These are phyloP conservation scores for Cervus canadensis DNA, from an alignment of 2,113 vertebrate genomes.

Conservation along the genomic window DNA sequence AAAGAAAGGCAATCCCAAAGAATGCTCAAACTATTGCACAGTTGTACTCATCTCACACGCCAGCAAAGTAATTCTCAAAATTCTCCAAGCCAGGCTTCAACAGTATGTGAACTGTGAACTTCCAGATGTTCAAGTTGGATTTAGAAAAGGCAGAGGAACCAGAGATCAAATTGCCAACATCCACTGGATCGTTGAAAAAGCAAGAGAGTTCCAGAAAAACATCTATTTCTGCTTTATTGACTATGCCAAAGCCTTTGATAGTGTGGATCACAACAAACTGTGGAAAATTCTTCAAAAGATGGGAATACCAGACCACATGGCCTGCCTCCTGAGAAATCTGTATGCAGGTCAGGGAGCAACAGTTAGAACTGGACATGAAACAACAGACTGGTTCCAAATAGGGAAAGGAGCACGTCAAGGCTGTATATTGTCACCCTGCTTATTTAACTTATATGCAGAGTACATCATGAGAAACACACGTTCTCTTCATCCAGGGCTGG, in stretches of 20 bases:
- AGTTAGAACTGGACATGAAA: background rate
- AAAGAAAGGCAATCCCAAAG: background rate
- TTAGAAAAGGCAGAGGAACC: background rate
- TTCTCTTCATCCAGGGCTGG: background rate
- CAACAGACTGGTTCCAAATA: background rate
- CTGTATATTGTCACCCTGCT: background rate
- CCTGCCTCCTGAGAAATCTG: background rate
- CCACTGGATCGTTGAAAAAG: accelerated
- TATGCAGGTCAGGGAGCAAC: background rate
- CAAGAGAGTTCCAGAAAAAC: background rate
- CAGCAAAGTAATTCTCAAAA: background rate
- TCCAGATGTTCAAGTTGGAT: background rate
- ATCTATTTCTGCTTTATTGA: background rate
- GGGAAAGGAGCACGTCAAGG: background rate
- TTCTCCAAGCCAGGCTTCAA: background rate
- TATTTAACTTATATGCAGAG: background rate
- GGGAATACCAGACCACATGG: background rate
- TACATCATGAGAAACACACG: background rate
- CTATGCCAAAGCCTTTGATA: background rate
- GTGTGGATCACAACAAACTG: background rate
- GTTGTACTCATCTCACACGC: background rate
- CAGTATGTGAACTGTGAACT: background rate
- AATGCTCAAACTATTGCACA: background rate
- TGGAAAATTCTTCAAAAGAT: background rate
- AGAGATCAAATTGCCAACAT: background rate